Evolutionary conservation across 2,797 vertebrate species (phyloP).

Genomic region (Dipus sagitta): DNA sequence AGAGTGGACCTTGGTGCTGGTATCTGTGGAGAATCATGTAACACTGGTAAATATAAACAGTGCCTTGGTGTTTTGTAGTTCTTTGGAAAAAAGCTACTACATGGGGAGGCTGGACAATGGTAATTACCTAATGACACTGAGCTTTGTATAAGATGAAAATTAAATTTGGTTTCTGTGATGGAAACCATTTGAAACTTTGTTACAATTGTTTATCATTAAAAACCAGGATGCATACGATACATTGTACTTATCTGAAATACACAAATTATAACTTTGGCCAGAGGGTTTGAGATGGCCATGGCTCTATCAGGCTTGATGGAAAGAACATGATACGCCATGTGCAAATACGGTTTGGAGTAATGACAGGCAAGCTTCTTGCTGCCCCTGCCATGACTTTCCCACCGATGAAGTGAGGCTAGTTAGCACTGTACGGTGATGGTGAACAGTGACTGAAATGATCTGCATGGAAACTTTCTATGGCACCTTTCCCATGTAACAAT

Average conservation of each 20-base stretch:
- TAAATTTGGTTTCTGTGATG: background rate
- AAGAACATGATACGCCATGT: background rate
- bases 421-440: background rate
- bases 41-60: background rate
- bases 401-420: background rate
- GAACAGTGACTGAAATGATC: conserved; percentile 24
- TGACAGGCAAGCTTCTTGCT: background rate
- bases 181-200: background rate
- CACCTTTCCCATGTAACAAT: background rate
- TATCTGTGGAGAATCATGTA: background rate
- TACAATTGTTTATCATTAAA: background rate
- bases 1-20: background rate
- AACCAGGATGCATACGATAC: background rate
- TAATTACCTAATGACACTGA: background rate
- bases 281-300: background rate
- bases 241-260: background rate
- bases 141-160: conserved; percentile 3
- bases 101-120: background rate
- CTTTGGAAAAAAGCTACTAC: background rate
- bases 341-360: background rate
- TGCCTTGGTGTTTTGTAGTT: background rate
- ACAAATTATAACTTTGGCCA: background rate
- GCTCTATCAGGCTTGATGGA: background rate
- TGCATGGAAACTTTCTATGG: background rate
- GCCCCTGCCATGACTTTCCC: background rate